phyloP scores from a whole-genome alignment of 2,113 vertebrate genomes.

The Leptobrachium ailaonicum region DNA sequence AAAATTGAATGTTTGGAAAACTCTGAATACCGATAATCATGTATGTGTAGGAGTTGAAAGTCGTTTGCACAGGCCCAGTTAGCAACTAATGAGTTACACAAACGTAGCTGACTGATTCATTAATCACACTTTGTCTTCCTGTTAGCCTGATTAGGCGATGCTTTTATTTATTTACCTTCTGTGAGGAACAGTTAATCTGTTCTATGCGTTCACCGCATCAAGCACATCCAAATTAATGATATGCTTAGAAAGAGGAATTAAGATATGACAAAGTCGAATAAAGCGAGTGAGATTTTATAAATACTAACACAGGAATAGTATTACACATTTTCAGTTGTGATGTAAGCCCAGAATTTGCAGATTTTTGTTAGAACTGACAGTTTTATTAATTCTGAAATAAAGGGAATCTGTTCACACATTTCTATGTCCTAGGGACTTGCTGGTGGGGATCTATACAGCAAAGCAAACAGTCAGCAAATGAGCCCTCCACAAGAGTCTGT shows the following conservation, averaged over 20 bases:
- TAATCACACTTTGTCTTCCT: conserved; percentile 41
- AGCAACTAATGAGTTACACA: conserved; percentile 27
- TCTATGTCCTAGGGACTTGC: too few species aligned
- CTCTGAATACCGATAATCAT: too few species aligned
- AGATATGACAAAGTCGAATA: conserved; percentile 21
- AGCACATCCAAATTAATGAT: conserved; percentile 37
- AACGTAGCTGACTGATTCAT: conserved; percentile 37
- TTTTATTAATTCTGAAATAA: too few species aligned
- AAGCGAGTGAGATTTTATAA: conserved; percentile 6
- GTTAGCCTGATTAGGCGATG: conserved; percentile 27
- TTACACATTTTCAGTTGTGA: neutral
- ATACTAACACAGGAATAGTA: conserved; percentile 1
- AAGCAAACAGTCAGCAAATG: too few species aligned
- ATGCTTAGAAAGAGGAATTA: conserved; percentile 24
- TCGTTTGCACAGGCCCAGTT: neutral
- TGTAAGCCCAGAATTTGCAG: neutral
- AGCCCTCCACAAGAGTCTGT: too few species aligned
- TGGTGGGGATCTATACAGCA: too few species aligned
- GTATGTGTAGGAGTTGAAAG: too few species aligned
- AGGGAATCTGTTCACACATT: too few species aligned
- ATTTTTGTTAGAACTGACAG: too few species aligned
- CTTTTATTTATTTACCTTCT: conserved; percentile 45
- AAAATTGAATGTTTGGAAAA: too few species aligned
- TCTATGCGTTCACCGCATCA: conserved; percentile 22
- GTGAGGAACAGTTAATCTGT: conserved; percentile 42